Conservation (phyloP, 2,797 vertebrate genomes). For the Pelochelys cantorii region DNA sequence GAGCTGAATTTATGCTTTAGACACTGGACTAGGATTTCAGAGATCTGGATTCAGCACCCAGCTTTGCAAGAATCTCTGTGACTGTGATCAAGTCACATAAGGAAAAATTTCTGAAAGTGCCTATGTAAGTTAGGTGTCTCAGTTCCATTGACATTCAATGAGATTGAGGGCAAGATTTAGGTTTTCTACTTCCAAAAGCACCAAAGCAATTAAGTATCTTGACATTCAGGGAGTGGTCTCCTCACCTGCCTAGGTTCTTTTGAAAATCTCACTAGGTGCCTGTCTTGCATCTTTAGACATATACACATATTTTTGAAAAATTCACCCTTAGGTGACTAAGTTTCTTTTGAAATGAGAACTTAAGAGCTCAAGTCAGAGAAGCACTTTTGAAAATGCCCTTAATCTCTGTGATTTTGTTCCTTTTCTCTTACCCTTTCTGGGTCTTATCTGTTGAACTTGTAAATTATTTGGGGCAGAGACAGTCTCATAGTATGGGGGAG, state of each 20-base stretch:
- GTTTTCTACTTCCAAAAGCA: background rate
- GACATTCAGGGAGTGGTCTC: background rate
- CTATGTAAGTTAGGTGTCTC: background rate
- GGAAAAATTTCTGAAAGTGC: background rate
- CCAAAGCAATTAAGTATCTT: background rate
- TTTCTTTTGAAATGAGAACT: background rate
- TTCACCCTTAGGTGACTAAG: background rate
- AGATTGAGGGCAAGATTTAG: background rate
- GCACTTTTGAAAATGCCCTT: background rate
- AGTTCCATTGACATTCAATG: background rate
- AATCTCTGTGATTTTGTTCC: background rate
- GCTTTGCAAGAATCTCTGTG: background rate
- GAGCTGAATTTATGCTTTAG: background rate
- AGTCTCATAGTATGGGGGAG: background rate
- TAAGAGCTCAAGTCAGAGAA: background rate
- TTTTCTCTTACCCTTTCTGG: background rate
- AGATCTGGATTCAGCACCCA: background rate
- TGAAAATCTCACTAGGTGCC: background rate
- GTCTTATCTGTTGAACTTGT: background rate
- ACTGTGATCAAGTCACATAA: background rate
- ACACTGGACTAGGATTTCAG: fast-evolving
- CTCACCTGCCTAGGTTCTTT: background rate
- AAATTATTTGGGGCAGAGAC: background rate
- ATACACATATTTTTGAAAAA: background rate
- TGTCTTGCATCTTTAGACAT: background rate